A percentile compares a stretch with the other conserved stretches of the same genome.
These are phyloP conservation scores for Australoheros scitulus DNA, from an alignment of 2,113 vertebrate genomes.

Conservation along the genomic window DNA sequence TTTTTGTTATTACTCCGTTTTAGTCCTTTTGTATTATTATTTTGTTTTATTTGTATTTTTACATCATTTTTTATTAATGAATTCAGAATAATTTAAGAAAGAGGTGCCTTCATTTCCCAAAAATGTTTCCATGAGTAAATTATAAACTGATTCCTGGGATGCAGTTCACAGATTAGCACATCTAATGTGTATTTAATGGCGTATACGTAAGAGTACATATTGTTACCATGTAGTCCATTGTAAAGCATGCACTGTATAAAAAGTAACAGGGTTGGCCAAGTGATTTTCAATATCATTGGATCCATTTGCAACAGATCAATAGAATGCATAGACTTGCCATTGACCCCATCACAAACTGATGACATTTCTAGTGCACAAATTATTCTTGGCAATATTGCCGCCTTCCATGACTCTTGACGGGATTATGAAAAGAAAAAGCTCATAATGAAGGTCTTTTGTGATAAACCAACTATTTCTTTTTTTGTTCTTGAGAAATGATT, in stretches of 20 bases:
- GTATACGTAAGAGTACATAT: neutral
- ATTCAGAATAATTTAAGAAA: neutral
- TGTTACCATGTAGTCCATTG: neutral
- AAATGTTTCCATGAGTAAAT: neutral
- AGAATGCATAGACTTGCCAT: slow-evolving; percentile 6
- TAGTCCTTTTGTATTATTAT: neutral
- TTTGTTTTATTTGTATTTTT: neutral
- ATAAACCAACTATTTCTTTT: neutral
- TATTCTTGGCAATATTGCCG: neutral
- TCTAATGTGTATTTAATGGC: neutral
- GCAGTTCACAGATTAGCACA: neutral
- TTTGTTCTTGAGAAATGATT: neutral
- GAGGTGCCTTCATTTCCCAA: neutral
- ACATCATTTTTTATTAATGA: neutral
- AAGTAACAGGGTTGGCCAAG: neutral
- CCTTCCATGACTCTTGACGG: neutral
- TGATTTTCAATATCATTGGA: neutral
- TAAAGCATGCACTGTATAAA: neutral
- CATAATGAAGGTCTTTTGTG: too few relatives aligned
- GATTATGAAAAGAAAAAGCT: neutral
- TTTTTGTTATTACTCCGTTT: neutral
- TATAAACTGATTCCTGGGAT: too few relatives aligned
- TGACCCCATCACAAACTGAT: slow-evolving; percentile 15
- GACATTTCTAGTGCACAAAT: slow-evolving; percentile 1
- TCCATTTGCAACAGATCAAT: slow-evolving; percentile 7